Evolutionary conservation across 2,113 vertebrate genomes (phyloP), one percentile per base, ranked within the genome.

Genomic region (Menidia beryllina): DNA sequence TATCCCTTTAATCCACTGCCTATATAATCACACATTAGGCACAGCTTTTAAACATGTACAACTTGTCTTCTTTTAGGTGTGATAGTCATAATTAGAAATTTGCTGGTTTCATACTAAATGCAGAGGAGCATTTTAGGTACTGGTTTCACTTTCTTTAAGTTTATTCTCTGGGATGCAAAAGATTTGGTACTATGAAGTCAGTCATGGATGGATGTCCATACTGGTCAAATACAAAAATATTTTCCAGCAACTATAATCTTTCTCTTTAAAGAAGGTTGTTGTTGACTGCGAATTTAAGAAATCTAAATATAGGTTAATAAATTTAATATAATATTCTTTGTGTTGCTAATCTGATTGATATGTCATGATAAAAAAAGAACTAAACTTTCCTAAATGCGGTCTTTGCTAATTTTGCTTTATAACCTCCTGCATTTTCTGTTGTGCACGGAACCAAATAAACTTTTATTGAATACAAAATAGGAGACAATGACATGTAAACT

Each of bases 401-500:
- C 34, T 39, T 71, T 62, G 19, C n/a, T n/a, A 64, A 49, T 30
- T 68, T 2, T 34, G 30, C 30, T 15, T n/a, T 59, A 4, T 58
- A 47, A 47, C 20, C n/a, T 61, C 23, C 17, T 53, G 23, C 25
- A 15, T 61, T 51, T 20, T 10, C 57, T 19, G 55, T 47, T 15
- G 20, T 55, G 24, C 58, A 55, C 23, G 47, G 25, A 77, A 48
- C 30, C 52, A 3, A 45, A 45, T 65, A 12, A 64, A 68, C 43
- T 75, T 38, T 48, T 48, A 11, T 7, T 20, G n/a, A 66, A 27
- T 61, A 50, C 24, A 63, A 30, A 9, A 39, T 17, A 19, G 60
- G 21, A 43, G 55, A 66, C 41, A 26, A 21, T 63, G 34, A 60
- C 36, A 30, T 61, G 52, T 23, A 48, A 47, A 63, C 36, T 78